Conservation (phyloP, 1,140 invertebrate species). For the Habropoda laboriosa region DNA sequence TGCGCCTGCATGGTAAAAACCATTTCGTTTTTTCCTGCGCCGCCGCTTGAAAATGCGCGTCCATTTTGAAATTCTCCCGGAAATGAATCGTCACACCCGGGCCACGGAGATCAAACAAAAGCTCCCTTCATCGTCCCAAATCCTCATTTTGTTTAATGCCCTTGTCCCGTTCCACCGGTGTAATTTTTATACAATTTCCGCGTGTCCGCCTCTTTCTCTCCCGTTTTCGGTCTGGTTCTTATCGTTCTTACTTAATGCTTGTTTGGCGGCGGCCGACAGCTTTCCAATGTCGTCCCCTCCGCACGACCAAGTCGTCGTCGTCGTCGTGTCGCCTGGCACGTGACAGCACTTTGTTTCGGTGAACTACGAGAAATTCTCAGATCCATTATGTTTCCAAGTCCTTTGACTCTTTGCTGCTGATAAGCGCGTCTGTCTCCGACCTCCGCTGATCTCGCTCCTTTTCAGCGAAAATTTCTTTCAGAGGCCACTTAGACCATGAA, state of each 20-base stretch:
- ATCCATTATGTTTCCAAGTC: slow-evolving; percentile 48
- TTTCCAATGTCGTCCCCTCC: slow-evolving; percentile 35
- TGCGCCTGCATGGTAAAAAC: not conserved
- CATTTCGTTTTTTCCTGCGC: slow-evolving; percentile 1
- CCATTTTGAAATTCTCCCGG: slow-evolving; percentile 5
- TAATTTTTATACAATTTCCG: not conserved
- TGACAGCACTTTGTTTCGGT: slow-evolving; percentile 45
- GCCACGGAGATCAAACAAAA: not conserved
- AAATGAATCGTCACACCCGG: not conserved
- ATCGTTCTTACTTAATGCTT: slow-evolving; percentile 37
- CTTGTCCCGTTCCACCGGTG: not conserved
- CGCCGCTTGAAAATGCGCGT: not conserved
- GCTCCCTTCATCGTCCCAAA: not conserved
- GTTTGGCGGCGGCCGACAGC: slow-evolving; percentile 28
- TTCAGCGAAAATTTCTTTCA: slow-evolving; percentile 46
- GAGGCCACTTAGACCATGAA: slow-evolving; percentile 42
- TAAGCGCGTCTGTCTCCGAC: slow-evolving; percentile 42
- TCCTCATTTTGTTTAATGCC: not conserved
- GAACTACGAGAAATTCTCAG: slow-evolving; percentile 46
- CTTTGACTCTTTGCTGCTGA: slow-evolving; percentile 51
- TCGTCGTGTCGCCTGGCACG: not conserved
- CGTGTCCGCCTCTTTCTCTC: not conserved
- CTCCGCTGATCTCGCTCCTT: slow-evolving; percentile 23
- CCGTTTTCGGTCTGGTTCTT: slow-evolving; percentile 14
- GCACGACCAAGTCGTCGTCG: slow-evolving; percentile 12